These are phyloP conservation scores for Cyanoderma ruficeps DNA, from an alignment of 2,113 vertebrate genomes.

Conservation along the genomic window DNA sequence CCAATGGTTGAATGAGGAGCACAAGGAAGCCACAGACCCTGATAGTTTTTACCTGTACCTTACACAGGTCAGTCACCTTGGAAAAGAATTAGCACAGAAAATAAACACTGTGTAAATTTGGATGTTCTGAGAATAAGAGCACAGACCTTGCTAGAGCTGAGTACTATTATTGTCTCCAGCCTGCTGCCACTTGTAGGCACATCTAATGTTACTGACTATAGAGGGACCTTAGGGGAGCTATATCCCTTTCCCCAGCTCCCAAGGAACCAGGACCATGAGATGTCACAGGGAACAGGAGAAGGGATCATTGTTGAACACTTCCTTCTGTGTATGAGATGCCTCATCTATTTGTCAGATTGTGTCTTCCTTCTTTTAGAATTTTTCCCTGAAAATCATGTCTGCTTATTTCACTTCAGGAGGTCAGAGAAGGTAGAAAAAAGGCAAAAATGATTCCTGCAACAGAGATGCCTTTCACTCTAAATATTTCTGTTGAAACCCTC, in stretches of 20 bases:
- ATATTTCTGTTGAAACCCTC: neutral
- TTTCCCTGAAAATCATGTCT: neutral
- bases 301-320: neutral
- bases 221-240: neutral
- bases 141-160: neutral
- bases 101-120: neutral
- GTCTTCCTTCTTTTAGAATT: neutral
- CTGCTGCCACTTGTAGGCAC: neutral
- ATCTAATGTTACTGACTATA: neutral
- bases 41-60: neutral
- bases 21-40: neutral
- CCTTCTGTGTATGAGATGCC: neutral
- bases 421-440: neutral
- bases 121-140: neutral
- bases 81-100: neutral
- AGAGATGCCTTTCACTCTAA: neutral
- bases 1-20: neutral
- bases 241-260: neutral
- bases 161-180: neutral
- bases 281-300: neutral
- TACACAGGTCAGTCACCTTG: neutral
- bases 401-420: neutral
- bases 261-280: rapidly evolving
- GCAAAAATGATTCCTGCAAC: neutral
- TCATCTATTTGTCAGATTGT: neutral